phyloP scores from a whole-genome alignment of 2,797 vertebrate genomes.

The Odontamblyopus lacepedii region DNA sequence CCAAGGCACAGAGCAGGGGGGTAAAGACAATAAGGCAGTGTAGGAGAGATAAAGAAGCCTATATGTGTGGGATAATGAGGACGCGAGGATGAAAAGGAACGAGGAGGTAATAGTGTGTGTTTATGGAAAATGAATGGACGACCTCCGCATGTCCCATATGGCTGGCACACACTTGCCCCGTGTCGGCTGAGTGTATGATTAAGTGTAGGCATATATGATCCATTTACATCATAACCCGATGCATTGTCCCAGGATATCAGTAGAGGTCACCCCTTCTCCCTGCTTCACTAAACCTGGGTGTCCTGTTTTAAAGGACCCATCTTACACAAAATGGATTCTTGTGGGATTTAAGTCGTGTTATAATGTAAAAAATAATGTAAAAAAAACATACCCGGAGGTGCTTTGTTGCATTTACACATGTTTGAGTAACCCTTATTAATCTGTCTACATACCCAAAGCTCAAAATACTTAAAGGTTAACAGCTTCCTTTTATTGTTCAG shows the following conservation, averaged over 20 bases:
- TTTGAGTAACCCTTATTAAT: too few relatives aligned
- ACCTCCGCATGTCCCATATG: conserved; percentile 55
- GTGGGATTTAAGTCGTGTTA: too few relatives aligned
- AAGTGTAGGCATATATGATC: conserved; percentile 52
- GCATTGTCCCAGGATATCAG: conserved; percentile 49
- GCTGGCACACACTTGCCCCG: conserved; percentile 16
- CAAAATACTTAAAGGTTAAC: too few relatives aligned
- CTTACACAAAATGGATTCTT: too few relatives aligned
- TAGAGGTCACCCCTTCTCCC: conserved; percentile 45
- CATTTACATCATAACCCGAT: conserved; percentile 62
- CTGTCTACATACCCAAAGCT: too few relatives aligned
- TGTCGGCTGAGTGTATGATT: conserved; percentile 46
- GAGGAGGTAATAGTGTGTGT: conserved; percentile 48
- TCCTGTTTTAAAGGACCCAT: background rate
- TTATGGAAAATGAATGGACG: conserved; percentile 58
- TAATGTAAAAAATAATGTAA: too few relatives aligned
- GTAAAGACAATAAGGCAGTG: background rate
- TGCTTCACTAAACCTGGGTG: conserved; percentile 23
- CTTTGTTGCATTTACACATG: too few relatives aligned
- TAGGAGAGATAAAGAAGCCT: background rate
- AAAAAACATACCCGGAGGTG: too few relatives aligned
- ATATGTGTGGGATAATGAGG: conserved; percentile 22
- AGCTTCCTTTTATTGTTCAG: too few relatives aligned
- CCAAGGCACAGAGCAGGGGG: background rate
- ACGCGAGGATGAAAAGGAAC: conserved; percentile 14